These are phyloP conservation scores for Epinephelus malabaricus DNA, from an alignment of 2,797 vertebrate genomes.

Conservation along the genomic window DNA sequence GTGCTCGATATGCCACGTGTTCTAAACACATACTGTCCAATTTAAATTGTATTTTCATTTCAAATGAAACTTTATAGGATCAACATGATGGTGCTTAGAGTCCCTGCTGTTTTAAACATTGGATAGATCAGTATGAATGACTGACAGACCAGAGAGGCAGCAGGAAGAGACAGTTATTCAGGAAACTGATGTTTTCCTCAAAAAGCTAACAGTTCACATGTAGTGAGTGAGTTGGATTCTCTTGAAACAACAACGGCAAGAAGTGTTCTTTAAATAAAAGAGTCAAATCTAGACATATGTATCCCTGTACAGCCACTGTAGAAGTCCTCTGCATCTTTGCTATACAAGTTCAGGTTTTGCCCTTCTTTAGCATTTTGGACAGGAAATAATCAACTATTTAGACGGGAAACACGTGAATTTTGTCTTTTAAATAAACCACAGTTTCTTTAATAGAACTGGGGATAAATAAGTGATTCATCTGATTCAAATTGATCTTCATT, in stretches of 20 bases:
- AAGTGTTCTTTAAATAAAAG: conserved; percentile 3
- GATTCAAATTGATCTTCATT: too few species aligned
- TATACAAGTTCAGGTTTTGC: background rate
- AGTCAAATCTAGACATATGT: conserved; percentile 13
- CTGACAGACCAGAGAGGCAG: conserved; percentile 28
- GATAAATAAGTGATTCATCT: too few species aligned
- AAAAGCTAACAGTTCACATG: conserved; percentile 9
- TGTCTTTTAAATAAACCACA: background rate
- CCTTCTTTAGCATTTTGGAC: background rate
- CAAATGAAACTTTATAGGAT: conserved; percentile 74
- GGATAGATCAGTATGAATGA: conserved; percentile 41
- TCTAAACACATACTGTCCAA: conserved; percentile 73
- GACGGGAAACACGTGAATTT: background rate
- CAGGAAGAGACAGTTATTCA: background rate
- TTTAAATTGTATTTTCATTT: conserved; percentile 55
- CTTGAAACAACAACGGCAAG: conserved; percentile 1
- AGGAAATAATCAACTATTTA: background rate
- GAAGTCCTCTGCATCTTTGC: conserved; percentile 40
- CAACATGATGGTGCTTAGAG: conserved; percentile 63
- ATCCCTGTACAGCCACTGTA: conserved; percentile 55
- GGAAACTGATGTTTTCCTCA: background rate
- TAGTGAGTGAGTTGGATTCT: conserved; percentile 4
- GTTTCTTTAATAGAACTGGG: background rate
- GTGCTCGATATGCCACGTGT: conserved; percentile 70
- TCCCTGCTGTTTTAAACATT: conserved; percentile 53